Evolutionary conservation across 2,888 invertebrate genomes (phyloP).

Genomic region (Parnassius glacialis): DNA sequence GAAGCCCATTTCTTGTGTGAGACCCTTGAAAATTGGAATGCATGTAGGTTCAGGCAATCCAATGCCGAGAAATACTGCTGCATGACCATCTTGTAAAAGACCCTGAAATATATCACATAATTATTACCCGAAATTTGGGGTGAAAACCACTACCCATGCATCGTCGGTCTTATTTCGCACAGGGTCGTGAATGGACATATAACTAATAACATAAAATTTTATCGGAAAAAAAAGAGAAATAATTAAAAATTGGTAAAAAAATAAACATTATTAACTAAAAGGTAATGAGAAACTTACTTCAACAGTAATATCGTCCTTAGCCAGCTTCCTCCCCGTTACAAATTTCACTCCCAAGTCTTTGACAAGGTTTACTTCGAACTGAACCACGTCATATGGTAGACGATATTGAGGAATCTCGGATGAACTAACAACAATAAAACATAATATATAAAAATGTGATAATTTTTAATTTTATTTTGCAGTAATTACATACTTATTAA

Average conservation of each 20-base stretch:
- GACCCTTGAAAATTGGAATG: slow-evolving; percentile 87
- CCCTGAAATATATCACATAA: slow-evolving; percentile 58
- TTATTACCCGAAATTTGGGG: too few species aligned
- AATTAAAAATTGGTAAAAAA: too few species aligned
- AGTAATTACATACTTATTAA: too few species aligned
- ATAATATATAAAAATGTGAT: slow-evolving; percentile 2
- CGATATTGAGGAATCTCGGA: slow-evolving; percentile 99
- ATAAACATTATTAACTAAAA: too few species aligned
- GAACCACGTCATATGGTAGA: slow-evolving; percentile 94
- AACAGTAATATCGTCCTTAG: slow-evolving; percentile 86
- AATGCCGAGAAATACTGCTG: slow-evolving; percentile 91
- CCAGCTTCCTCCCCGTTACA: slow-evolving; percentile 86
- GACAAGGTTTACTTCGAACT: slow-evolving; percentile 95
- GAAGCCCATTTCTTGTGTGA: slow-evolving; percentile 91
- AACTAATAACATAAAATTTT: too few species aligned
- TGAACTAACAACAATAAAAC: slow-evolving; percentile 81
- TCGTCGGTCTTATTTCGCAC: too few species aligned
- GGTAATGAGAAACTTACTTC: slow-evolving; percentile 66
- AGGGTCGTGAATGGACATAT: too few species aligned
- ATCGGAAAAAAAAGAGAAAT: too few species aligned
- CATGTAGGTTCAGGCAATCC: slow-evolving; percentile 95
- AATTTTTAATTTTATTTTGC: too few species aligned
- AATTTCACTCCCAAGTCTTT: slow-evolving; percentile 96
- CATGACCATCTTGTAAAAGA: slow-evolving; percentile 84
- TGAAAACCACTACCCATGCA: too few species aligned